phyloP scores from a whole-genome alignment of 2,888 invertebrate species.

The Chymomyza caudatula region DNA sequence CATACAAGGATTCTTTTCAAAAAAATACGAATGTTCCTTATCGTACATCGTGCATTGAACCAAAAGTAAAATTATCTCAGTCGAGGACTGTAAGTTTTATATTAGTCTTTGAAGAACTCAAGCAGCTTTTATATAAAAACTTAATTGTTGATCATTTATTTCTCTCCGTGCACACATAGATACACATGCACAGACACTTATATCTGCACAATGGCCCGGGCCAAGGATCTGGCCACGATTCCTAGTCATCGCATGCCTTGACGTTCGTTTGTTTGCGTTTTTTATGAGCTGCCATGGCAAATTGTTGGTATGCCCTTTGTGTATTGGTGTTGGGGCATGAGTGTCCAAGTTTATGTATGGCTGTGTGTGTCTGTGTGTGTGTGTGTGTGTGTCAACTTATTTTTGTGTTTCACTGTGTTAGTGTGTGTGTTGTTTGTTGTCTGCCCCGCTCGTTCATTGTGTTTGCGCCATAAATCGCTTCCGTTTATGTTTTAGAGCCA shows the following conservation, averaged over 20 bases:
- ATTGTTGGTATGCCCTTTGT: constrained; percentile 55
- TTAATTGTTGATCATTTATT: neutral
- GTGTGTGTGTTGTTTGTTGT: constrained; percentile 11
- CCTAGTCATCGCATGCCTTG: constrained; percentile 21
- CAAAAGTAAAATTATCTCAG: too few relatives aligned
- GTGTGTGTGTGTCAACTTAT: constrained; percentile 3
- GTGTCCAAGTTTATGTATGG: neutral
- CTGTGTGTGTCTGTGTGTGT: neutral
- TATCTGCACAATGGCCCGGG: neutral
- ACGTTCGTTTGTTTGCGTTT: constrained; percentile 57
- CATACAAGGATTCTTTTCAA: too few relatives aligned
- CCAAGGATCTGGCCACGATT: neutral
- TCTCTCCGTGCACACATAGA: neutral
- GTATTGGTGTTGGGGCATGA: constrained; percentile 13
- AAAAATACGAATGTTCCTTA: too few relatives aligned
- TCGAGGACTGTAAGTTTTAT: too few relatives aligned
- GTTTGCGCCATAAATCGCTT: constrained; percentile 70
- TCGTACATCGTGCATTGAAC: too few relatives aligned
- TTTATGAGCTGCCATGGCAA: constrained; percentile 62
- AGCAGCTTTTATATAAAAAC: neutral
- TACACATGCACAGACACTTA: neutral
- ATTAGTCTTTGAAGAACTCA: neutral
- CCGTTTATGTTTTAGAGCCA: constrained; percentile 70
- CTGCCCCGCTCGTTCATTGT: constrained; percentile 57
- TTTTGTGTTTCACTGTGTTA: neutral